Conservation (phyloP, 23 tunicate genomes). For the Trididemnum miniatum region DNA sequence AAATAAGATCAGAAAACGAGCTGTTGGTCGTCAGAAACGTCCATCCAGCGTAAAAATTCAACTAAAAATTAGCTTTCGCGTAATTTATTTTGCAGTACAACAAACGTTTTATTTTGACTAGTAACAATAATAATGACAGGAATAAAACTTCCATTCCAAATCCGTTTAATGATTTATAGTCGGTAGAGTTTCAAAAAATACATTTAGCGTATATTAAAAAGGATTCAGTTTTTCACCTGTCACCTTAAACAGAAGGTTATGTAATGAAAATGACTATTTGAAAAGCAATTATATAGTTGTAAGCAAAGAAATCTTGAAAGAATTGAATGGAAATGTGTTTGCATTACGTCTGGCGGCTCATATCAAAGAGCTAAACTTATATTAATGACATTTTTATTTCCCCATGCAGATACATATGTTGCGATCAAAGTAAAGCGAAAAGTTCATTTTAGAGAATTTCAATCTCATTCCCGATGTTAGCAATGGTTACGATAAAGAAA, state of each 20-base stretch:
- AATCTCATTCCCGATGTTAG: background rate
- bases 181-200: background rate
- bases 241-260: background rate
- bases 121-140: no score
- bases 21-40: no score
- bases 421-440: background rate
- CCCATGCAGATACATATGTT: background rate
- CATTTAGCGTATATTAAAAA: background rate
- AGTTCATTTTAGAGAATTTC: background rate
- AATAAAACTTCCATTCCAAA: background rate
- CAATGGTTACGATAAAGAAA: no score
- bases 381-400: conserved; percentile 28
- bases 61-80: no score
- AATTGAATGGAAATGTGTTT: background rate
- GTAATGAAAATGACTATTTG: conserved; percentile 6
- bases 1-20: no score
- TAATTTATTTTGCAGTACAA: no score
- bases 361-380: conserved; percentile 1
- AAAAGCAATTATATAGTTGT: conserved; percentile 10
- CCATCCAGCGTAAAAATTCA: no score
- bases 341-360: conserved; percentile 1
- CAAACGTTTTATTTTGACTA: no score
- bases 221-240: background rate
- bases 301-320: conserved; percentile 13
- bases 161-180: background rate